phyloP scores from a whole-genome alignment of 1,140 invertebrate genomes.

The Brachionus koreanus region DNA sequence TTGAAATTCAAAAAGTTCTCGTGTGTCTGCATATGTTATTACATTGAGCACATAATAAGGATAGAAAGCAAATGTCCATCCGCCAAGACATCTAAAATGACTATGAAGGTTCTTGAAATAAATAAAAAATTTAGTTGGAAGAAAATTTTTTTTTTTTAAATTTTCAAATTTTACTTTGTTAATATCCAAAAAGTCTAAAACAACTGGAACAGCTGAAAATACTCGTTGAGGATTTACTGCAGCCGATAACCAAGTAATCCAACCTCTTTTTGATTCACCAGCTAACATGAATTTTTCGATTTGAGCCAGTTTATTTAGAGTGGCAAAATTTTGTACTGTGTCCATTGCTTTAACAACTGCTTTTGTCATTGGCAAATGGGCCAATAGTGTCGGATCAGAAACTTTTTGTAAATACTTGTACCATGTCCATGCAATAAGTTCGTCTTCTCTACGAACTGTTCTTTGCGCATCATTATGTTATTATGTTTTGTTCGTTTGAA shows the following conservation, averaged over 20 bases:
- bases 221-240: conserved; percentile 18
- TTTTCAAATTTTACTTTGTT: conserved; percentile 47
- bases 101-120: background rate
- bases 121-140: background rate
- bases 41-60: conserved; percentile 18
- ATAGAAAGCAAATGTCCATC: conserved; percentile 34
- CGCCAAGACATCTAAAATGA: conserved; percentile 21
- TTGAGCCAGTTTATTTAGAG: background rate
- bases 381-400: background rate
- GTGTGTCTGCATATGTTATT: background rate
- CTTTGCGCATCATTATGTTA: conserved; percentile 49
- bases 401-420: background rate
- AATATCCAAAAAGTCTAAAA: conserved; percentile 51
- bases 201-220: conserved; percentile 7
- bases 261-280: conserved; percentile 34
- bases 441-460: conserved; percentile 48
- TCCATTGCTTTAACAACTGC: conserved; percentile 50
- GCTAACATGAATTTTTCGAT: conserved; percentile 24
- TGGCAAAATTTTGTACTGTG: conserved; percentile 46
- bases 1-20: background rate
- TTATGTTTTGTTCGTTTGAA: no score
- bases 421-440: conserved; percentile 52
- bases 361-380: conserved; percentile 44
- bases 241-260: conserved; percentile 30
- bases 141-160: no score